Conservation (phyloP, 1,140 invertebrate species). For the Drosophila repletoides region DNA sequence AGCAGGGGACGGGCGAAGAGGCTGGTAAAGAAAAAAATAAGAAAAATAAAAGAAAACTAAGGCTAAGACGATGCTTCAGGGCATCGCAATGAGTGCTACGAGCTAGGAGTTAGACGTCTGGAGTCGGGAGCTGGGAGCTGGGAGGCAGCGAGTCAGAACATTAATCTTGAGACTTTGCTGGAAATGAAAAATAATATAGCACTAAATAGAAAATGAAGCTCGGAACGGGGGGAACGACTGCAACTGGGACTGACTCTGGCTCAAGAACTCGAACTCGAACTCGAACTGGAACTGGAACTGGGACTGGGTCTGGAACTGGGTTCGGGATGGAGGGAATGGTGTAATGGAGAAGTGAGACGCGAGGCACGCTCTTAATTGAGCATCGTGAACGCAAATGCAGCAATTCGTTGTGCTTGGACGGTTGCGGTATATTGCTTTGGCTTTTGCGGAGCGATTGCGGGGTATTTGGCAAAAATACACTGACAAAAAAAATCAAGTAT, state of each 20-base stretch:
- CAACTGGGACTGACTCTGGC: too few species aligned
- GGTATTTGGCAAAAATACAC: too few species aligned
- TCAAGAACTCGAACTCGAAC: too few species aligned
- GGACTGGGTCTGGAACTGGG: not conserved
- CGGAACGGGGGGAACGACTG: slow-evolving; percentile 5
- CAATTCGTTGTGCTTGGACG: slow-evolving; percentile 72
- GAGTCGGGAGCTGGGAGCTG: not conserved
- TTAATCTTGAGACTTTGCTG: slow-evolving; percentile 65
- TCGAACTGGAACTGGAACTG: slow-evolving; percentile 2
- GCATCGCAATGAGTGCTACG: not conserved
- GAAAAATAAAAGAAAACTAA: not conserved
- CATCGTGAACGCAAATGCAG: slow-evolving; percentile 64
- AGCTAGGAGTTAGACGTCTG: not conserved
- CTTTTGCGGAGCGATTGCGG: too few species aligned
- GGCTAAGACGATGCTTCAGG: not conserved
- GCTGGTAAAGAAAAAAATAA: not conserved
- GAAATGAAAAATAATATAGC: slow-evolving; percentile 79
- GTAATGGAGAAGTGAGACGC: not conserved
- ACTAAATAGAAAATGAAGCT: slow-evolving; percentile 75
- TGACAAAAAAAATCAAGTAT: too few species aligned
- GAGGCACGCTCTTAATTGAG: slow-evolving; percentile 50
- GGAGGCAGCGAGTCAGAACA: slow-evolving; percentile 67
- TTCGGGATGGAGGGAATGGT: too few species aligned
- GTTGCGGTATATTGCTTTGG: too few species aligned
- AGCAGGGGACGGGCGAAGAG: not conserved